Percentiles rank a stretch among this genome's conserved stretches.
Conservation (phyloP, 1,140 invertebrate species). For the Penaeus vannamei region DNA sequence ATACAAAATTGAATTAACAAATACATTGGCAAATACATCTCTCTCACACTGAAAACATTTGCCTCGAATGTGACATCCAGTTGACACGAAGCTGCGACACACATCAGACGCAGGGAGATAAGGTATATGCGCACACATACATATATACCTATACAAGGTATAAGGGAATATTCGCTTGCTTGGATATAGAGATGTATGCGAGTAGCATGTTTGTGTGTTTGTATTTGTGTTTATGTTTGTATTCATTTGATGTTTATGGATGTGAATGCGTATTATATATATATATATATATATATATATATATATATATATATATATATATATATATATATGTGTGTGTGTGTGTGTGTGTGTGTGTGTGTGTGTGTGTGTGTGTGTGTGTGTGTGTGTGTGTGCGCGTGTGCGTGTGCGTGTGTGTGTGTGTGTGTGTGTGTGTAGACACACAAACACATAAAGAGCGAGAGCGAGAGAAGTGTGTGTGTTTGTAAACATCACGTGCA, state of each 20-base stretch:
- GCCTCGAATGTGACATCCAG: no score
- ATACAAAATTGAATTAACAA: no score
- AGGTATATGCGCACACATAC: no score
- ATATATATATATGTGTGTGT: conserved; percentile 16
- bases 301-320: conserved; percentile 8
- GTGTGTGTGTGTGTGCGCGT: no score
- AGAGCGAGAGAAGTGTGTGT: conserved; percentile 11
- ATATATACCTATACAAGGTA: no score
- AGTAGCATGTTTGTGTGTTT: neutral
- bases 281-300: conserved; percentile 11
- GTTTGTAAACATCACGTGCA: neutral
- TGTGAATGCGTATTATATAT: neutral
- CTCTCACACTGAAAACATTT: no score
- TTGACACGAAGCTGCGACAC: no score
- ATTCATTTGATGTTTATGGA: neutral
- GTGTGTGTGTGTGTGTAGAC: conserved; percentile 4
- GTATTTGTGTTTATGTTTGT: neutral
- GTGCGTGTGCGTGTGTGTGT: conserved; percentile 12
- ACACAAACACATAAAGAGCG: conserved; percentile 4
- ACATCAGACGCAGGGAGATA: no score
- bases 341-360: no score
- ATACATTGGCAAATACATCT: no score
- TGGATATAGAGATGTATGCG: neutral
- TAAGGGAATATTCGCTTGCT: no score
- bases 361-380: no score